phyloP scores from a whole-genome alignment of 2,113 vertebrate genomes.

The Chunga burmeisteri region DNA sequence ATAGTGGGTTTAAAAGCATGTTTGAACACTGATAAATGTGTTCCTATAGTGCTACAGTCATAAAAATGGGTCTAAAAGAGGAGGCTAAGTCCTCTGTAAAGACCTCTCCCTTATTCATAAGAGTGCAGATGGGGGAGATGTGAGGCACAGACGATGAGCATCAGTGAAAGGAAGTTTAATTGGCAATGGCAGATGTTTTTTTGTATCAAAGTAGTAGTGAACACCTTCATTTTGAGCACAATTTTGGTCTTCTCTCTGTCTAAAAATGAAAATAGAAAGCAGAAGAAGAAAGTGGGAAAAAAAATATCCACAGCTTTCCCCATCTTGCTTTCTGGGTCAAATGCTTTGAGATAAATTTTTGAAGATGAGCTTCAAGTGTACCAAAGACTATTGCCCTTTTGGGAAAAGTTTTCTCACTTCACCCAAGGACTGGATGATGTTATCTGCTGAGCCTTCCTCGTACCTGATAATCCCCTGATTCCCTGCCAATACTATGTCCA shows the following conservation, averaged over 20 bases:
- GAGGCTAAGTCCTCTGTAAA: background rate
- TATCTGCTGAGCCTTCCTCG: background rate
- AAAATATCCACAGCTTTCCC: background rate
- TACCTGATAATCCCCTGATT: background rate
- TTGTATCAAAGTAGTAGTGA: background rate
- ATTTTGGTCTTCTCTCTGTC: background rate
- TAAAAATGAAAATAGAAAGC: background rate
- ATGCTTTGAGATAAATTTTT: background rate
- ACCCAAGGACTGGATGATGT: background rate
- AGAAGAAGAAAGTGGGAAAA: background rate
- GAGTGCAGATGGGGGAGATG: background rate
- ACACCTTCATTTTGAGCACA: background rate
- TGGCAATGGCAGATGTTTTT: background rate
- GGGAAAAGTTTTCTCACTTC: background rate
- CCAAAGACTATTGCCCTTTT: background rate
- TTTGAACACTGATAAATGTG: background rate
- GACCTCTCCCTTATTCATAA: background rate
- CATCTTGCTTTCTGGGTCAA: background rate
- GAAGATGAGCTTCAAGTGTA: background rate
- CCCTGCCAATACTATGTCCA: background rate
- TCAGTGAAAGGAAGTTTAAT: background rate
- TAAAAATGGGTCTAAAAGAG: background rate
- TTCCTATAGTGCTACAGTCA: background rate
- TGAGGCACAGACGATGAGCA: background rate
- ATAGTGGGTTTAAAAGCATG: background rate